These are phyloP conservation scores for Campoletis sonorensis DNA, from an alignment of 1,140 invertebrate species.

Conservation along the genomic window DNA sequence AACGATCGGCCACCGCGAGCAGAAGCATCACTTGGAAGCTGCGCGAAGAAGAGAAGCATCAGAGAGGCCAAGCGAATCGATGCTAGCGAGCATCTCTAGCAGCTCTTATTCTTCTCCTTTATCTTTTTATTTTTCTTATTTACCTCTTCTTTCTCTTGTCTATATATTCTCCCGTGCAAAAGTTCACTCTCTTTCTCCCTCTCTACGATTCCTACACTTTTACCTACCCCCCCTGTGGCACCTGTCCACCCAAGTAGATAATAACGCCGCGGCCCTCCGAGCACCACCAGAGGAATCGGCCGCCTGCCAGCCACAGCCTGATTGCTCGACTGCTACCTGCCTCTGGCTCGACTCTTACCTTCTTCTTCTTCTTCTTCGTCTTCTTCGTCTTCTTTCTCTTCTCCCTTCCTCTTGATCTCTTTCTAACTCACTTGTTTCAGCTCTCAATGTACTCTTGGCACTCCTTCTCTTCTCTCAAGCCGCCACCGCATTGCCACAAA, in stretches of 20 bases:
- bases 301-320: conserved; percentile 58
- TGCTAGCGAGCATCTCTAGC: conserved; percentile 35
- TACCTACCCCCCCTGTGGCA: conserved; percentile 63
- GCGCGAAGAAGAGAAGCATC: conserved; percentile 30
- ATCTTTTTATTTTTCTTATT: conserved; percentile 38
- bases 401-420: conserved; percentile 35
- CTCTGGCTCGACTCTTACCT: conserved; percentile 51
- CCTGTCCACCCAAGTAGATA: conserved; percentile 70
- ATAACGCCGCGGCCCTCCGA: conserved; percentile 59
- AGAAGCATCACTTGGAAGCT: conserved; percentile 22
- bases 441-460: conserved; percentile 37
- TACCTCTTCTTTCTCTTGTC: conserved; percentile 37
- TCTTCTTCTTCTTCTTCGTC: conserved; percentile 26
- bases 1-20: conserved; percentile 63
- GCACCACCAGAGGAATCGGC: conserved; percentile 52
- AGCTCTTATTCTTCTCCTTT: background rate
- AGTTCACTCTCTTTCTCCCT: conserved; percentile 10
- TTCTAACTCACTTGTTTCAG: background rate
- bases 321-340: conserved; percentile 66
- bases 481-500: conserved; percentile 41
- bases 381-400: background rate
- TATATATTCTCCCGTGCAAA: conserved; percentile 19
- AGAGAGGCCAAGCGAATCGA: conserved; percentile 42
- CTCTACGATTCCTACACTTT: conserved; percentile 56
- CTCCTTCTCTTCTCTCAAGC: conserved; percentile 38